Evolutionary conservation across 2,888 invertebrate species (phyloP).

Genomic region (Amblyteles armatorius): DNA sequence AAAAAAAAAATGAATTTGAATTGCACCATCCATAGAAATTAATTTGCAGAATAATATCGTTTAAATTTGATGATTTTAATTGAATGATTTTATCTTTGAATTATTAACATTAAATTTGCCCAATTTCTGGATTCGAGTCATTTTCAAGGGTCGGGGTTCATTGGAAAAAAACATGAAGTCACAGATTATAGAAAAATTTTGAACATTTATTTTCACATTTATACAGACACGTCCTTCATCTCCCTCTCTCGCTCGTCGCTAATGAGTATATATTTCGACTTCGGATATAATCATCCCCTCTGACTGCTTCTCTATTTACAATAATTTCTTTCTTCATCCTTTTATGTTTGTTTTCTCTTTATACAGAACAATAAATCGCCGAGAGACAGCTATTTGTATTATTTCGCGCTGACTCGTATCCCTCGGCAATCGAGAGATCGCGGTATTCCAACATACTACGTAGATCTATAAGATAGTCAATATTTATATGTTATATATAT

Average conservation of each 20-base stretch:
- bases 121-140: background rate
- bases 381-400: slow-evolving; percentile 42
- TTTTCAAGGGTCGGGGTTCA: background rate
- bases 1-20: background rate
- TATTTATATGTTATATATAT: slow-evolving; percentile 56
- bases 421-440: slow-evolving; percentile 56
- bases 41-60: background rate
- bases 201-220: slow-evolving; percentile 78
- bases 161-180: slow-evolving; percentile 3
- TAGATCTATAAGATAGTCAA: slow-evolving; percentile 59
- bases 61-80: background rate
- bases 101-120: background rate
- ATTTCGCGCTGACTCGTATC: slow-evolving; percentile 42
- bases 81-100: background rate
- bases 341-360: slow-evolving; percentile 12
- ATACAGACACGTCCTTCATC: slow-evolving; percentile 58
- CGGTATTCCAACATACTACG: slow-evolving; percentile 51
- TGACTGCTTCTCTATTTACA: slow-evolving; percentile 60
- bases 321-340: slow-evolving; percentile 55
- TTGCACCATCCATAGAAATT: background rate
- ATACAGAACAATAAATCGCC: slow-evolving; percentile 59
- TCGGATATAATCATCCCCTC: slow-evolving; percentile 51
- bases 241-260: slow-evolving; percentile 11
- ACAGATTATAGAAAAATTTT: slow-evolving; percentile 70
- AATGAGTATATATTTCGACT: slow-evolving; percentile 31